Conservation (phyloP, 2,888 invertebrate genomes). For the Spisula solida region DNA sequence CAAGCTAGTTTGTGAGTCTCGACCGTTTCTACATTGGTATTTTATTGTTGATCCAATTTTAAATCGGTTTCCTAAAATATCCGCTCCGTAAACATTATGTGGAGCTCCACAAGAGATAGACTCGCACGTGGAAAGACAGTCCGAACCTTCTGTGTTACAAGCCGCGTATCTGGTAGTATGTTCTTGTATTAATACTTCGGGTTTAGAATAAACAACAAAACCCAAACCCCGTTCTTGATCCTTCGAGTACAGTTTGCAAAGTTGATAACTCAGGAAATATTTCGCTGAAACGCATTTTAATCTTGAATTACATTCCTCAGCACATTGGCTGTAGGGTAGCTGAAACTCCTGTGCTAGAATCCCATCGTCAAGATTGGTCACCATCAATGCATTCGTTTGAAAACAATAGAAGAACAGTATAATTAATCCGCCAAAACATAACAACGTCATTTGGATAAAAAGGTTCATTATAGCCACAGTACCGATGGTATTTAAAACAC, state of each 20-base stretch:
- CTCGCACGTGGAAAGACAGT: neutral
- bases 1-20: neutral
- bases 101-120: neutral
- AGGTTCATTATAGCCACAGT: too few species aligned
- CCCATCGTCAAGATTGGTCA: neutral
- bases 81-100: neutral
- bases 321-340: neutral
- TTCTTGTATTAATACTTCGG: neutral
- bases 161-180: neutral
- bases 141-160: neutral
- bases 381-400: neutral
- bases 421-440: neutral
- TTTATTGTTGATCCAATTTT: neutral
- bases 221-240: neutral
- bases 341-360: neutral
- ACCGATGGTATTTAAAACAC: too few species aligned
- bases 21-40: neutral
- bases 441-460: too few species aligned
- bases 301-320: neutral
- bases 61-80: neutral
- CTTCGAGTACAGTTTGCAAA: neutral
- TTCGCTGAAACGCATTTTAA: neutral
- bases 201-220: slow-evolving; percentile 3
- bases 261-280: neutral
- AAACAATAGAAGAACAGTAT: neutral